phyloP scores from a whole-genome alignment of 2,888 invertebrate genomes.

The Synanthedon formicaeformis region DNA sequence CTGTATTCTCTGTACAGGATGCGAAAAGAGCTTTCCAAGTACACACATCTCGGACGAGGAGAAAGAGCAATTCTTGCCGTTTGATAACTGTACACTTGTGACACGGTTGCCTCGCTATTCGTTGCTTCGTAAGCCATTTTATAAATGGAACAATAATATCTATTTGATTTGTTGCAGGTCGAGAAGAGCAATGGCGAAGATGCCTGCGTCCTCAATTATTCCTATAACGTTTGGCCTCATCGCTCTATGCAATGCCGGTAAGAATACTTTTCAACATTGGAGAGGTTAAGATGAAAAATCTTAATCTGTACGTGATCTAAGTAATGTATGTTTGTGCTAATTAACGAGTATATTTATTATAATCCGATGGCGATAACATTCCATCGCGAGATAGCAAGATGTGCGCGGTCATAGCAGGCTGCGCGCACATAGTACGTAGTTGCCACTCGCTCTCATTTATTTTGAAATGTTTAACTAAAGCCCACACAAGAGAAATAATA shows the following conservation, averaged over 20 bases:
- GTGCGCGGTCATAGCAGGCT: constrained; percentile 19
- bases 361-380: constrained; percentile 18
- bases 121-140: too few species aligned
- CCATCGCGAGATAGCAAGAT: constrained; percentile 22
- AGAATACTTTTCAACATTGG: constrained; percentile 10
- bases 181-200: constrained; percentile 36
- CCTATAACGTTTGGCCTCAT: constrained; percentile 10
- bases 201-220: constrained; percentile 21
- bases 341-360: not conserved
- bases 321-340: not conserved
- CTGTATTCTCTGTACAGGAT: not conserved
- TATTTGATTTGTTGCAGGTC: constrained; percentile 16
- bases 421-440: constrained; percentile 16
- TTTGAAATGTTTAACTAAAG: too few species aligned
- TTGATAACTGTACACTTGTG: not conserved
- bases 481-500: too few species aligned
- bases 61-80: constrained; percentile 3
- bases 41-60: not conserved
- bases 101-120: not conserved
- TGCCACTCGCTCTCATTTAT: not conserved
- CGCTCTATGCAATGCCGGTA: constrained; percentile 8
- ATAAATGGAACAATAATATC: constrained; percentile 2
- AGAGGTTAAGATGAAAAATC: too few species aligned
- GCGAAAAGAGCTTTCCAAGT: too few species aligned
- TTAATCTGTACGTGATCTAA: too few species aligned